Base-by-base conservation (phyloP, 2,888 invertebrate species). In the Cryptophagus acutangulus region DNA sequence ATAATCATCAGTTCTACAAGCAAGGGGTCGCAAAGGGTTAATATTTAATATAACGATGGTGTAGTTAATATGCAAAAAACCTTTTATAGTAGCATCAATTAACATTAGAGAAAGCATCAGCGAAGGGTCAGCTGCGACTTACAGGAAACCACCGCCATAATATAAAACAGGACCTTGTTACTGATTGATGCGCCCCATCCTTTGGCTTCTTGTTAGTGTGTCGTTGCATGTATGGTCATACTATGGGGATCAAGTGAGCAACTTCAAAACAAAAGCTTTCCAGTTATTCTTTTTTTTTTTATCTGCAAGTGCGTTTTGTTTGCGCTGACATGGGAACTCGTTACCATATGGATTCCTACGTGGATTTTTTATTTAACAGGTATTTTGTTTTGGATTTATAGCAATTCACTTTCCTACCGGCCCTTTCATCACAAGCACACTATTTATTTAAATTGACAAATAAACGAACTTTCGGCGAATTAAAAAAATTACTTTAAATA, bases 221-320 rank as follows among this genome's bases (percentile, higher is more conserved):
- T 16, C 16, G 38, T 47, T 49, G 54, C 41, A 50, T 43, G 42
- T 40, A n/a, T 44, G 49, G 43, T 47, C 49, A 44, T 46, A 49
- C 50, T 54, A 49, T 52, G 55, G 58, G 62, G 62, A 62, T 61
- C 59, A 60, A 56, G 62, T 57, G 58, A 58, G 57, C 31, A 53
- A 54, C 55, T 52, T 52, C 52, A 55, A 62, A 59, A 63, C 61
- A 59, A 63, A 59, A 58, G 58, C 55, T 57, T 56, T 51, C 63
- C 58, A 58, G 59, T 63, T 63, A 62, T 62, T 63, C 57, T n/a
- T n/a, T n/a, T n/a, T n/a, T n/a, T n/a, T n/a, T n/a, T n/a, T n/a
- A n/a, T n/a, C n/a, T n/a, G n/a, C n/a, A n/a, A n/a, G n/a, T n/a
- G n/a, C n/a, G 24, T 20, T 20, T 55, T 49, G 51, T 55, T 51